Evolutionary conservation across 2,888 invertebrate species (phyloP).

Genomic region (Orchesella flavescens): DNA sequence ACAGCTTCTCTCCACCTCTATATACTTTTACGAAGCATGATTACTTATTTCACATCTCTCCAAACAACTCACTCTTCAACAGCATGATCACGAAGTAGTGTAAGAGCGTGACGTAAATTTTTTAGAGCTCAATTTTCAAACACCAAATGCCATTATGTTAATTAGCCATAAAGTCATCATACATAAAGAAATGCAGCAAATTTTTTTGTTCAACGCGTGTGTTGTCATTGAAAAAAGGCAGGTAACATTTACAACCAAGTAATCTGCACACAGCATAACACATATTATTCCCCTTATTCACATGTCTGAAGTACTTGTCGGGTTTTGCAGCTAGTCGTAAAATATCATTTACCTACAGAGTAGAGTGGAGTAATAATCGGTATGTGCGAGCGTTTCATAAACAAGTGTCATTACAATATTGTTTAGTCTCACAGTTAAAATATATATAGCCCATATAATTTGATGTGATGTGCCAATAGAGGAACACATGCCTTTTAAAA

Average conservation of each 20-base stretch:
- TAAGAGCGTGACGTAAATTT: slow-evolving; percentile 61
- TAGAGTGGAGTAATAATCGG: neutral
- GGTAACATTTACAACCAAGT: no score
- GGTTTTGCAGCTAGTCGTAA: slow-evolving; percentile 11
- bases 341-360: slow-evolving; percentile 64
- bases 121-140: slow-evolving; percentile 47
- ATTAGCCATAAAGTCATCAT: slow-evolving; percentile 62
- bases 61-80: slow-evolving; percentile 19
- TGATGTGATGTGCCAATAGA: slow-evolving; percentile 49
- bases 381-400: no score
- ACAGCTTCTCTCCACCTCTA: neutral
- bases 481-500: slow-evolving; percentile 18
- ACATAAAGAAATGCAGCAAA: neutral
- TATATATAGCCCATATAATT: slow-evolving; percentile 1
- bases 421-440: neutral
- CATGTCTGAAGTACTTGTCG: slow-evolving; percentile 38
- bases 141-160: slow-evolving; percentile 58
- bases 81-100: slow-evolving; percentile 57
- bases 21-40: neutral
- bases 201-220: neutral
- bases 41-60: neutral
- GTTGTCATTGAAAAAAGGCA: no score
- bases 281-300: neutral
- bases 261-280: neutral
- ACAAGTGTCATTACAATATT: no score